Evolutionary conservation across 2,113 vertebrate genomes (phyloP).

Genomic region (Dryoscopus gambensis): DNA sequence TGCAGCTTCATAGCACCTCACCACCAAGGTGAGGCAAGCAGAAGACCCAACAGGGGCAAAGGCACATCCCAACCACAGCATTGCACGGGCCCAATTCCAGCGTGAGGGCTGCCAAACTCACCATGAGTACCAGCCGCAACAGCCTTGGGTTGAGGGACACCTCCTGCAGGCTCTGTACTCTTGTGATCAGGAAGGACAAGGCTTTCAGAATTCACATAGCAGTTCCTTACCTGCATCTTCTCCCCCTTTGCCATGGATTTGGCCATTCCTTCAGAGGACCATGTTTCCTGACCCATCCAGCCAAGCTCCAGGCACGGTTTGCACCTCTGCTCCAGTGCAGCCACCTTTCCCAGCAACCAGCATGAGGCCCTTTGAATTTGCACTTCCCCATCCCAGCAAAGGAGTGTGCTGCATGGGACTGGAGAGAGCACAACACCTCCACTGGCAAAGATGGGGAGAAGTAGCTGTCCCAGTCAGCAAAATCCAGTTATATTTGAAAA

Average conservation of each 20-base stretch:
- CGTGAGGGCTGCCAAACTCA: not conserved
- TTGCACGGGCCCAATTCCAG: fast-evolving
- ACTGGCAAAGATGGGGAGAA: not conserved
- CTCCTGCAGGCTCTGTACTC: not conserved
- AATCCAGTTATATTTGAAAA: not conserved
- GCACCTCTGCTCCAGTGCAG: fast-evolving
- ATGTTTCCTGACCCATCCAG: fast-evolving
- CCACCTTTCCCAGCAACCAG: not conserved
- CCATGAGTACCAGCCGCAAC: not conserved
- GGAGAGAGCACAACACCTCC: fast-evolving
- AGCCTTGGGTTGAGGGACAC: not conserved
- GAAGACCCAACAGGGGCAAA: not conserved
- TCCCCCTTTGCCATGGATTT: fast-evolving
- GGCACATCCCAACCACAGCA: fast-evolving
- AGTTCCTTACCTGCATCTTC: not conserved
- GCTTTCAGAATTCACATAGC: not conserved
- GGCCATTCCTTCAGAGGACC: not conserved
- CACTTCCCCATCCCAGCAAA: not conserved
- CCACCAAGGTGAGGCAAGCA: not conserved
- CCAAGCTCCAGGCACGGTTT: fast-evolving
- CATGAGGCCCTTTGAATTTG: not conserved
- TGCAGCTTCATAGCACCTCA: not conserved
- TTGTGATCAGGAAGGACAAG: not conserved
- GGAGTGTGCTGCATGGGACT: fast-evolving
- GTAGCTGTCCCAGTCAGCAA: not conserved